phyloP scores from a whole-genome alignment of 2,113 vertebrate genomes.

The Passer montanus region DNA sequence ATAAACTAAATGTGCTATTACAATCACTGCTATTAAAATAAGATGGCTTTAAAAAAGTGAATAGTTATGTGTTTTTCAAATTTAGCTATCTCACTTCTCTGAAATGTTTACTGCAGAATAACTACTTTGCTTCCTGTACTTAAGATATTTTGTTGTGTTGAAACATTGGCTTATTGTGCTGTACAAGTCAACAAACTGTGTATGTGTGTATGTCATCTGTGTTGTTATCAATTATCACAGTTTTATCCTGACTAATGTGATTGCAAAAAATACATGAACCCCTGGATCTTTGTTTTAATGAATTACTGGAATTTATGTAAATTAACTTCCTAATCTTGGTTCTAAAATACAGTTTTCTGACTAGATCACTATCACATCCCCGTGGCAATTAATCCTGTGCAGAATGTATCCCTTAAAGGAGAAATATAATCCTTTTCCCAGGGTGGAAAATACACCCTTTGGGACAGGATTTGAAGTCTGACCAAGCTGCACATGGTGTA shows the following conservation, averaged over 20 bases:
- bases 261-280: background rate
- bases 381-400: background rate
- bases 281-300: background rate
- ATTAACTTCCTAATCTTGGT: background rate
- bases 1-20: background rate
- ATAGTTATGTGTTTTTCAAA: background rate
- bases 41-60: background rate
- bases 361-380: background rate
- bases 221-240: background rate
- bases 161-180: background rate
- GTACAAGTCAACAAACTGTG: background rate
- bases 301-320: background rate
- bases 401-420: constrained; percentile 14
- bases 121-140: background rate
- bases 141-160: background rate
- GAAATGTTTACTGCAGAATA: background rate
- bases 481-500: background rate
- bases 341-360: constrained; percentile 2
- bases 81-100: background rate
- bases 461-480: background rate
- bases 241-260: background rate
- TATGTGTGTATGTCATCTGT: background rate
- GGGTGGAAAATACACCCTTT: background rate
- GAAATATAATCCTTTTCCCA: constrained; percentile 44
- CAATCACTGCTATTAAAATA: background rate